Base-by-base conservation (phyloP, 2,113 vertebrate species). In the Aplodontia rufa region DNA sequence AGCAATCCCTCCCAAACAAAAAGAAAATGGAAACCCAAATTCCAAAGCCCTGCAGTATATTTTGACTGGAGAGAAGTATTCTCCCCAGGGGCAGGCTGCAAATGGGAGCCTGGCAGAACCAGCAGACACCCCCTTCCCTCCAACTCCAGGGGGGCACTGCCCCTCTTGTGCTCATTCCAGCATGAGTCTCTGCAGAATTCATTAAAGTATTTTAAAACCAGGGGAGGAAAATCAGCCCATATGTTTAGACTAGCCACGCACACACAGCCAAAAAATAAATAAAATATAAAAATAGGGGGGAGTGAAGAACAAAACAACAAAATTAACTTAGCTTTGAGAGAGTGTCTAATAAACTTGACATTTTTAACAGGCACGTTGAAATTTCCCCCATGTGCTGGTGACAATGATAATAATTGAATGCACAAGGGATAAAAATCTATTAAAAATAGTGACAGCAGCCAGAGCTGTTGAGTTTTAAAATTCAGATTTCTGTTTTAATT, bases 261-360 rank as follows among this genome's bases (percentile, higher is more conserved):
- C 17, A 35, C 32, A 58, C 79, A 74, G 58, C 45, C 42, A 68
- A 81, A 92, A 93, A 96, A 80, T 90, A 93, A 90, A 96, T 94
- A 78, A 87, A 53, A 64, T 55, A 8, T 76, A 66, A 66, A n/a
- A 92, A 78, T 17, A 17, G 5, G 10, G 32, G 64, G 87, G 11
- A 82, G 82, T 16, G 79, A 47, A 91, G 90, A 96, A 95, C 62
- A 91, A 97, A 97, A 95, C 51, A 96, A 96, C 82, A 64, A 89
- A 97, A 95, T 96, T 97, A 97, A 95, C 93, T 53, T 87, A 96
- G 93, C 91, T 94, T 90, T 90, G 88, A 95, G 82, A 24, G 49
- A 96, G 49, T 82, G 76, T 93, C 97, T 97, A 97, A 97, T 93
- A 96, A 93, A 92, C 93, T 74, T 97, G 96, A 97, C 96, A 96